These are phyloP conservation scores for Limnodromus scolopaceus DNA, from an alignment of 2,797 vertebrate genomes.

Conservation along the genomic window DNA sequence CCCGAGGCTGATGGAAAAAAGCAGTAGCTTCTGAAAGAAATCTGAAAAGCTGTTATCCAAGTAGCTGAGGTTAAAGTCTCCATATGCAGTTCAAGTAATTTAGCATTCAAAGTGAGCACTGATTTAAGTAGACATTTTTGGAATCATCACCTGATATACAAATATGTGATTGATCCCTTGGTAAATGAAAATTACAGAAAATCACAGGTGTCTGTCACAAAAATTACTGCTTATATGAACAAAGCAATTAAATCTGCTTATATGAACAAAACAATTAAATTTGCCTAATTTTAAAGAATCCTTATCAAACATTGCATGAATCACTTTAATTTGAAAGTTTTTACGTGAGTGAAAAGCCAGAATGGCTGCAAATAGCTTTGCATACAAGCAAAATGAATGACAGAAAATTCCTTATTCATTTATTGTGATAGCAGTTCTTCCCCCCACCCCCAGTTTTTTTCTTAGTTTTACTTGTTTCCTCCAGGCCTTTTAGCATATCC, in stretches of 20 bases:
- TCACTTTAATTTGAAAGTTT: constrained; percentile 26
- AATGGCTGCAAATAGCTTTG: neutral
- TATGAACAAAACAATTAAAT: constrained; percentile 22
- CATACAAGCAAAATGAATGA: neutral
- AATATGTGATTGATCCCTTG: neutral
- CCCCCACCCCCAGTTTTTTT: neutral
- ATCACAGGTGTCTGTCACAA: constrained; percentile 40
- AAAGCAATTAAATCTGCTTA: constrained; percentile 40
- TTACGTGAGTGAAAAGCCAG: neutral
- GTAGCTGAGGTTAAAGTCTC: neutral
- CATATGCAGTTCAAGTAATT: constrained; percentile 8
- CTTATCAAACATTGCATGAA: neutral
- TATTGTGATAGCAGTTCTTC: neutral
- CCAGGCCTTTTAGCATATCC: neutral
- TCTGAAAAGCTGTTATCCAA: constrained; percentile 18
- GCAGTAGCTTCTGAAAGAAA: constrained; percentile 28
- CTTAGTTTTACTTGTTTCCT: neutral
- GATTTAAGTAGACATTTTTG: neutral
- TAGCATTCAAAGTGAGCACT: neutral
- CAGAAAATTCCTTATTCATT: neutral
- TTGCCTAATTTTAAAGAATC: constrained; percentile 11
- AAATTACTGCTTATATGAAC: constrained; percentile 45
- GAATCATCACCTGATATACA: constrained; percentile 6
- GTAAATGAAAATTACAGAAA: constrained; percentile 44
- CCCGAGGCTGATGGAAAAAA: neutral